Conservation (phyloP, 1,140 invertebrate genomes). For the Theocolax elegans region DNA sequence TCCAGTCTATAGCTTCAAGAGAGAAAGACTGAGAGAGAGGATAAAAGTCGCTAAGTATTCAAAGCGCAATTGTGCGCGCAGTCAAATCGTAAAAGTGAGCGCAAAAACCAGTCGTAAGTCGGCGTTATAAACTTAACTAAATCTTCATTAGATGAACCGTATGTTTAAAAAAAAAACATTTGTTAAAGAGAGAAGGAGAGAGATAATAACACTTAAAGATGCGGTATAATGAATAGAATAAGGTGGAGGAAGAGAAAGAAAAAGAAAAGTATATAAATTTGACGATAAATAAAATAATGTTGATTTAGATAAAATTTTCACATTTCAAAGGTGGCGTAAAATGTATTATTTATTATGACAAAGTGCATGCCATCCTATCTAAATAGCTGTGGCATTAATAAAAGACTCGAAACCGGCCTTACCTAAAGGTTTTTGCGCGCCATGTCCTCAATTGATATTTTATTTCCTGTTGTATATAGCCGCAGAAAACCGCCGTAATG, state of each 20-base stretch:
- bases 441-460: constrained; percentile 29
- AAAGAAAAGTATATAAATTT: not conserved
- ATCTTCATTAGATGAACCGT: not conserved
- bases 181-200: too few relatives aligned
- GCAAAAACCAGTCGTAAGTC: not conserved
- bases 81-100: not conserved
- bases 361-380: constrained; percentile 4
- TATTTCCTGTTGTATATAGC: constrained; percentile 20
- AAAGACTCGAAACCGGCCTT: not conserved
- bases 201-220: not conserved
- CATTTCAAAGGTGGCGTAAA: not conserved
- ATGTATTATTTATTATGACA: constrained; percentile 34
- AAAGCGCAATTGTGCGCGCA: not conserved
- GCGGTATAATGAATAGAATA: not conserved
- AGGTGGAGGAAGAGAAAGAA: not conserved
- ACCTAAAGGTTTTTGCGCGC: not conserved
- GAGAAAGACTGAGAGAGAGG: too few relatives aligned
- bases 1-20: too few relatives aligned
- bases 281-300: constrained; percentile 11
- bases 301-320: constrained; percentile 25
- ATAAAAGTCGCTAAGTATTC: not conserved
- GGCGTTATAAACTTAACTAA: not conserved
- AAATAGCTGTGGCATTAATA: constrained; percentile 13
- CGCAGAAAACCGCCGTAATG: not conserved
- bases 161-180: too few relatives aligned